A percentile compares a stretch with the other conserved stretches of the same genome.
phyloP scores from a whole-genome alignment of 2,113 vertebrate species.

The Perca fluviatilis region DNA sequence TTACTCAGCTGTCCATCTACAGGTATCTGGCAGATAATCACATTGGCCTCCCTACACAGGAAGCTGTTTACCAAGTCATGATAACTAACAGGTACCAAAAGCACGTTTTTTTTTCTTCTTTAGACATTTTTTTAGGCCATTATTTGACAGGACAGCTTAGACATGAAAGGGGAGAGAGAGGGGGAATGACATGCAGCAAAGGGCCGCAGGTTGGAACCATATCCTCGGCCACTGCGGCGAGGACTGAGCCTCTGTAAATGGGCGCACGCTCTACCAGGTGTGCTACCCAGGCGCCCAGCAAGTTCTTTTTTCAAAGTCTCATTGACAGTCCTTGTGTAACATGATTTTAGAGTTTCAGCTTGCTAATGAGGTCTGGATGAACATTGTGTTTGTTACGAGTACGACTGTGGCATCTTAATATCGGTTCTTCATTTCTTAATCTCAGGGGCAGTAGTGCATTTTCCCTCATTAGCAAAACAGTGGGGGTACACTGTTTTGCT shows the following conservation, averaged over 20 bases:
- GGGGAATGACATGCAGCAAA: too few species aligned
- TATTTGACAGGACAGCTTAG: too few species aligned
- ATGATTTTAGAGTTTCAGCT: constrained; percentile 47
- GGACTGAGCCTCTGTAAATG: too few species aligned
- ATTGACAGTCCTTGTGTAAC: constrained; percentile 44
- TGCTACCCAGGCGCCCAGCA: background rate
- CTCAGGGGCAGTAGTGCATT: background rate
- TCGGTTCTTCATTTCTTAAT: background rate
- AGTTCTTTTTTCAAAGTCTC: constrained; percentile 24
- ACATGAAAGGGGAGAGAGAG: too few species aligned
- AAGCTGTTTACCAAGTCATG: constrained; percentile 43
- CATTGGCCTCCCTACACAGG: constrained; percentile 11
- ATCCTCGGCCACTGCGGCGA: too few species aligned
- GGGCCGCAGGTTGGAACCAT: too few species aligned
- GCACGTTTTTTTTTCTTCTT: constrained; percentile 21
- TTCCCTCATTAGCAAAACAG: too few species aligned
- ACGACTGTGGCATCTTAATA: background rate
- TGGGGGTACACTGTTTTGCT: background rate
- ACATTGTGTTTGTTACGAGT: background rate
- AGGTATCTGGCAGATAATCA: constrained; percentile 36
- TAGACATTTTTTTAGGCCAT: too few species aligned
- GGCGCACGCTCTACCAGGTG: too few species aligned
- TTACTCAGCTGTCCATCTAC: constrained; percentile 47
- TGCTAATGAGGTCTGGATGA: constrained; percentile 1
- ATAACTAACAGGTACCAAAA: constrained; percentile 41